Percentiles rank a stretch among this genome's conserved stretches.
Evolutionary conservation across 2,113 vertebrate species (phyloP).

Genomic region (Bucco capensis): DNA sequence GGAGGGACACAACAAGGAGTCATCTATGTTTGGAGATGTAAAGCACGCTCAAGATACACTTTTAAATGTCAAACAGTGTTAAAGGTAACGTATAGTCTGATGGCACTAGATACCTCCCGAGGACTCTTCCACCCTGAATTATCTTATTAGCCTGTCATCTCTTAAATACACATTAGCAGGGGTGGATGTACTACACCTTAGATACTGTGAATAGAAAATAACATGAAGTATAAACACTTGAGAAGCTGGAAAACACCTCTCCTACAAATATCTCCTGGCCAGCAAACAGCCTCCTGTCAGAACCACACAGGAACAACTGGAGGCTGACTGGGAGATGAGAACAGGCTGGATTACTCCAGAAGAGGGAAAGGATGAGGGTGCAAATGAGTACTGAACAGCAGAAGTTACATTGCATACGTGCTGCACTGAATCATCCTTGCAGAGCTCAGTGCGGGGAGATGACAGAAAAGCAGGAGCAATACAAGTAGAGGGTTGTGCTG

Average conservation of each 20-base stretch:
- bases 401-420: fast-evolving
- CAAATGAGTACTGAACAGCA: fast-evolving
- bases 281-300: neutral
- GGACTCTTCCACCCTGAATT: neutral
- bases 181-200: neutral
- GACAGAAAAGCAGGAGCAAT: neutral
- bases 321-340: neutral
- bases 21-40: neutral
- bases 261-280: neutral
- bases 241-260: neutral
- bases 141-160: neutral
- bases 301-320: neutral
- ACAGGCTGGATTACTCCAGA: neutral
- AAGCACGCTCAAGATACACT: neutral
- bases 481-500: conserved; percentile 42
- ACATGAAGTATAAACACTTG: neutral
- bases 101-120: neutral
- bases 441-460: fast-evolving
- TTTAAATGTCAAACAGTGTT: neutral
- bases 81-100: neutral
- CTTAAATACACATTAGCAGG: neutral
- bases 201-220: neutral
- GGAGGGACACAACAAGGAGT: neutral
- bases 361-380: neutral
- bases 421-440: fast-evolving